Evolutionary conservation across 2,113 vertebrate genomes (phyloP).

Genomic region (Jacana jacana): DNA sequence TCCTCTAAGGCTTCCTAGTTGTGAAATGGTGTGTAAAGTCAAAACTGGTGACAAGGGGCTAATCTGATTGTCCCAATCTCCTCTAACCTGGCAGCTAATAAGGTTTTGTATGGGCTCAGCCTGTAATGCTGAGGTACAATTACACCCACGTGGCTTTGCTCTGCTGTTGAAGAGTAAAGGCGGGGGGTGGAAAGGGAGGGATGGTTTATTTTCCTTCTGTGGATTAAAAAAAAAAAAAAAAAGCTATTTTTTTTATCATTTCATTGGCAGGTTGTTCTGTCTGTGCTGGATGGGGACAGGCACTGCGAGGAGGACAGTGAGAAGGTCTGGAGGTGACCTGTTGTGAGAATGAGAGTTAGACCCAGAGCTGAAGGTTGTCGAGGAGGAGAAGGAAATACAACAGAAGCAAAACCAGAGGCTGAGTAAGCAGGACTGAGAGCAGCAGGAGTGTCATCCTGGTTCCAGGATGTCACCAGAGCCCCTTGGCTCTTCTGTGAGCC

Average conservation of each 20-base stretch:
- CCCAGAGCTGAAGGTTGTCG: neutral
- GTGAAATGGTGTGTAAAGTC: slow-evolving; percentile 49
- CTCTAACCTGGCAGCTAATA: neutral
- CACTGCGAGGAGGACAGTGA: neutral
- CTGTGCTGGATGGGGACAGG: neutral
- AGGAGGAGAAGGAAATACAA: neutral
- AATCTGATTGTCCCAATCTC: neutral
- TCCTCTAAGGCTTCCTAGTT: slow-evolving; percentile 6
- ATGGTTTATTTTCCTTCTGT: neutral
- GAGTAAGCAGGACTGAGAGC: neutral
- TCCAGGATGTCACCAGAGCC: neutral
- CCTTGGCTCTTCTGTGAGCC: neutral
- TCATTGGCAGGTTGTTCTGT: neutral
- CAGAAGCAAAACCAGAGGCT: neutral
- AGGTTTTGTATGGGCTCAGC: neutral
- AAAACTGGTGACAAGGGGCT: slow-evolving; percentile 9
- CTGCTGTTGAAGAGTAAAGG: neutral
- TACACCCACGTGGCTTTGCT: neutral
- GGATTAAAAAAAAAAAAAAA: neutral
- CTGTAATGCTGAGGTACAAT: neutral
- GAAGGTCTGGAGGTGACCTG: neutral
- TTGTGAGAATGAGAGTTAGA: neutral
- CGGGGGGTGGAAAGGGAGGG: neutral
- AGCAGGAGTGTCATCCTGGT: neutral
- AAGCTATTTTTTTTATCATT: neutral